Evolutionary conservation across 2,797 vertebrate genomes (phyloP).

Genomic region (Notolepis coatsorum): DNA sequence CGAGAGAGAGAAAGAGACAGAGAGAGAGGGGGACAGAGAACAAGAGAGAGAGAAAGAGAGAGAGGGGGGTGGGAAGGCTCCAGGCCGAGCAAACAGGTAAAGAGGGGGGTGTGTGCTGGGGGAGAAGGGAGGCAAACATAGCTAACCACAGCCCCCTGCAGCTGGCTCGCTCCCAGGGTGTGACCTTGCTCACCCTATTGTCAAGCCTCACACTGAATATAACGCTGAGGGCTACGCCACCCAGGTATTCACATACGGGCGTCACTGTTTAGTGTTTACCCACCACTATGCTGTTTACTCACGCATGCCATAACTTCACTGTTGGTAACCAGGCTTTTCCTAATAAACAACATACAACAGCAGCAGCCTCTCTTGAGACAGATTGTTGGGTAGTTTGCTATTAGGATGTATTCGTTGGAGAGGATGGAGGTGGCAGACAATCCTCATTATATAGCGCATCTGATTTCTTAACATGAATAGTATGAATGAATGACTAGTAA

Average conservation of each 20-base stretch:
- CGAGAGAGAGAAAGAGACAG: neutral
- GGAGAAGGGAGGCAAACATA: conserved; percentile 53
- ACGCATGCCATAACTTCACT: conserved; percentile 27
- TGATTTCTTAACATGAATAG: no score
- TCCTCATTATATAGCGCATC: no score
- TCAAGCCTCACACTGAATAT: conserved; percentile 10
- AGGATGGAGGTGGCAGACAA: no score
- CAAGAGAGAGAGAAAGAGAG: neutral
- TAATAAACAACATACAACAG: neutral
- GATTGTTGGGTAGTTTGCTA: no score
- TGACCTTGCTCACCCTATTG: conserved; percentile 51
- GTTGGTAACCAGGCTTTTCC: conserved; percentile 30
- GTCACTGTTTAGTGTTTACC: conserved; percentile 58
- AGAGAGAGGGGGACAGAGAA: neutral
- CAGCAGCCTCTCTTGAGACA: neutral
- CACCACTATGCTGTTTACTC: no score
- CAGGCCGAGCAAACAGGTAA: conserved; percentile 61
- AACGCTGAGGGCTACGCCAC: conserved; percentile 23
- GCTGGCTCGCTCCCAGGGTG: conserved; percentile 66
- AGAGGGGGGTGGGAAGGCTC: conserved; percentile 50
- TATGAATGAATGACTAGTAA: no score
- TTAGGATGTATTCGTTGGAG: no score
- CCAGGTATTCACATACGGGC: conserved; percentile 47
- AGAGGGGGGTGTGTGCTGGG: conserved; percentile 6
- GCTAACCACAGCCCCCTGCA: conserved; percentile 35